phyloP scores from a whole-genome alignment of 2,888 invertebrate species.

The Drosophila gaucha region DNA sequence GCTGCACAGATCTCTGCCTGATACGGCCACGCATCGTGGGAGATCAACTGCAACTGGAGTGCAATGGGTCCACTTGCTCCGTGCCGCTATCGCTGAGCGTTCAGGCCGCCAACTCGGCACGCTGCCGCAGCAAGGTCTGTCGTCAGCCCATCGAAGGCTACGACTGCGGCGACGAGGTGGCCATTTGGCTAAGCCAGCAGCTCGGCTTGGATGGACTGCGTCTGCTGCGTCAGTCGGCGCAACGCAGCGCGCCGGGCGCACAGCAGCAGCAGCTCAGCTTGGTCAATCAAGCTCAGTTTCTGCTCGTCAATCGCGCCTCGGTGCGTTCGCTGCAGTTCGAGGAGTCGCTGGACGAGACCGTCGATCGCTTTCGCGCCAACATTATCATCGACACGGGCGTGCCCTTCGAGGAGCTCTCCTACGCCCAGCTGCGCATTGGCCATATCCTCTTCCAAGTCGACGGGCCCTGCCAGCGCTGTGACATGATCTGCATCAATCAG shows the following conservation, averaged over 20 bases:
- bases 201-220: constrained; percentile 89
- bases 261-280: constrained; percentile 86
- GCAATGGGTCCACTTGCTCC: constrained; percentile 86
- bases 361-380: constrained; percentile 95
- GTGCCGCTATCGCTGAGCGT: constrained; percentile 85
- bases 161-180: constrained; percentile 93
- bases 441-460: constrained; percentile 87
- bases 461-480: constrained; percentile 94
- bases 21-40: constrained; percentile 90
- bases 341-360: constrained; percentile 86
- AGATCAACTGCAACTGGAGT: constrained; percentile 87
- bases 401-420: constrained; percentile 92
- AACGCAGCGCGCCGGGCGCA: constrained; percentile 45
- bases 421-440: constrained; percentile 89
- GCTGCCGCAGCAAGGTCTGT: constrained; percentile 93
- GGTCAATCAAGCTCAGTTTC: constrained; percentile 93
- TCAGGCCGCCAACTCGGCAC: constrained; percentile 71
- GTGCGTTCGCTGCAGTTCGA: constrained; percentile 89
- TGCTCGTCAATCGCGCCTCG: constrained; percentile 92
- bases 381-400: constrained; percentile 90
- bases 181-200: constrained; percentile 92
- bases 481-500: constrained; percentile 98
- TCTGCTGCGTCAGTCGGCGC: constrained; percentile 87
- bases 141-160: constrained; percentile 91
- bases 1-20: constrained; percentile 91